These are phyloP conservation scores for Jaculus jaculus DNA, from an alignment of 2,113 vertebrate genomes.

Conservation along the genomic window DNA sequence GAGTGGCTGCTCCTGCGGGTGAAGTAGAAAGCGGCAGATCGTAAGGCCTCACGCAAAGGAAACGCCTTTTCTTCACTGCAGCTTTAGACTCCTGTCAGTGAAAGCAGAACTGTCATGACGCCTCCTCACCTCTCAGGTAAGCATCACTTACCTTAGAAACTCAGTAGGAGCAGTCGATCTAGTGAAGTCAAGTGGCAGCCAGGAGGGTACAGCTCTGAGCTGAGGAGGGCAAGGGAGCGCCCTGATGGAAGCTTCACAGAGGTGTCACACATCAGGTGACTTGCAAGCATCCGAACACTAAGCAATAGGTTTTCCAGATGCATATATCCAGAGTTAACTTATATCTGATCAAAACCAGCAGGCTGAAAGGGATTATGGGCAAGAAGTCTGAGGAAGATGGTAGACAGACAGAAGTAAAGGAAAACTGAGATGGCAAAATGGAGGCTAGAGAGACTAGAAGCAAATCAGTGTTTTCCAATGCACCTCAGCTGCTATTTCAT, in stretches of 20 bases:
- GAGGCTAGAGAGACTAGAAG: neutral
- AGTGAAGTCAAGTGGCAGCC: neutral
- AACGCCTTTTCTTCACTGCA: neutral
- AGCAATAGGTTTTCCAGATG: neutral
- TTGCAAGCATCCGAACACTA: slow-evolving; percentile 8
- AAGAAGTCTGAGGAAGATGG: neutral
- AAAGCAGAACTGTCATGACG: slow-evolving; percentile 38
- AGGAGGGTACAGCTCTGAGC: neutral
- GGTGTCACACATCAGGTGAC: neutral
- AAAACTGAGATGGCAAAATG: neutral
- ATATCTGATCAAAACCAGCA: neutral
- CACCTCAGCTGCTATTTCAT: neutral
- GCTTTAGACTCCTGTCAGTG: slow-evolving; percentile 47
- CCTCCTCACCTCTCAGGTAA: neutral
- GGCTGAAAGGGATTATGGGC: neutral
- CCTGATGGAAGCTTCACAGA: neutral
- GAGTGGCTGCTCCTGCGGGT: slow-evolving; percentile 83
- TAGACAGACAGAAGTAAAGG: neutral
- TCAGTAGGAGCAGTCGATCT: neutral
- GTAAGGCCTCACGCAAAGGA: slow-evolving; percentile 35
- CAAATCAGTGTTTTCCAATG: neutral
- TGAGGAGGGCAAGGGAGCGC: neutral
- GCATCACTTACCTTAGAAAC: neutral
- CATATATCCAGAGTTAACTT: neutral
- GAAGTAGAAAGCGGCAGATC: slow-evolving; percentile 49